Percentiles rank a stretch among this genome's conserved stretches.
Evolutionary conservation across 2,797 vertebrate genomes (phyloP).

Genomic region (Manis javanica): DNA sequence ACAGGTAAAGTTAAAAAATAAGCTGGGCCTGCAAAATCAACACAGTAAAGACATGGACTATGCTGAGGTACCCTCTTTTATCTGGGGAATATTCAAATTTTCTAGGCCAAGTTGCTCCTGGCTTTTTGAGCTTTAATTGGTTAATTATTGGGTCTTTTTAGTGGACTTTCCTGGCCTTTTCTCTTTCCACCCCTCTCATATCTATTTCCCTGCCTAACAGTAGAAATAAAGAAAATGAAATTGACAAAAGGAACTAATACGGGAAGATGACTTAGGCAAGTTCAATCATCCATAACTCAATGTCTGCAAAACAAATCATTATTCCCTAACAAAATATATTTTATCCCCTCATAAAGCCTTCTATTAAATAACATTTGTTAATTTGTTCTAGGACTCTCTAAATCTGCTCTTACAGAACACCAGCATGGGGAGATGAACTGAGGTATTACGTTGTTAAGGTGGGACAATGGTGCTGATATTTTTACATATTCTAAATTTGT

Average conservation of each 20-base stretch:
- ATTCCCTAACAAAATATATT: not conserved
- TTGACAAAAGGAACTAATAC: not conserved
- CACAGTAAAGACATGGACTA: too few relatives aligned
- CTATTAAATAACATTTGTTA: not conserved
- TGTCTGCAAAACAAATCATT: not conserved
- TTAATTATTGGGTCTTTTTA: too few relatives aligned
- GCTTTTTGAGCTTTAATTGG: too few relatives aligned
- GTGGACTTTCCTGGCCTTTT: too few relatives aligned
- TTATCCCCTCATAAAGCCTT: not conserved
- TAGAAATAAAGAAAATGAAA: constrained; percentile 30
- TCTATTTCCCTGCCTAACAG: too few relatives aligned
- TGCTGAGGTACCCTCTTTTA: too few relatives aligned
- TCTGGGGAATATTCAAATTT: too few relatives aligned
- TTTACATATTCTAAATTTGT: constrained; percentile 29
- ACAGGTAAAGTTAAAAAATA: too few relatives aligned
- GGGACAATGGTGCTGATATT: not conserved
- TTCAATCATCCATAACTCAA: not conserved
- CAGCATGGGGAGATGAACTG: not conserved
- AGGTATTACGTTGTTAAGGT: not conserved
- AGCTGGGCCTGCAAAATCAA: too few relatives aligned
- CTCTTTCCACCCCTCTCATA: too few relatives aligned
- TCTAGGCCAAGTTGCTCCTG: too few relatives aligned
- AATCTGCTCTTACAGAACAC: not conserved
- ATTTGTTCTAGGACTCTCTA: not conserved
- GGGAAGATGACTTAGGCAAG: not conserved